Evolutionary conservation across 2,113 vertebrate species (phyloP).

Genomic region (Sylvietta virens): DNA sequence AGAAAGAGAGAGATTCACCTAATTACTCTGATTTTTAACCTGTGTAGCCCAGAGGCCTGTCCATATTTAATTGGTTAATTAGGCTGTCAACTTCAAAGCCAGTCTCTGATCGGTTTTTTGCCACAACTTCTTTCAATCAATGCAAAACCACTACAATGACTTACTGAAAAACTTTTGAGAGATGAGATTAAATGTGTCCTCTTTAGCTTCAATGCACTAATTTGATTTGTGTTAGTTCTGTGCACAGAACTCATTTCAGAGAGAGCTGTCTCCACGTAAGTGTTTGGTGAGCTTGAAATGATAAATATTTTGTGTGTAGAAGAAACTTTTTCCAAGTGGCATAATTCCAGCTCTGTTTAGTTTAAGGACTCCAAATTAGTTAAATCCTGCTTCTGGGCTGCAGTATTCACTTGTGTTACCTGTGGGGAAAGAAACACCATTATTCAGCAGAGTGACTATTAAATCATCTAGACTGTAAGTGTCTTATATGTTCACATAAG

Average conservation of each 20-base stretch:
- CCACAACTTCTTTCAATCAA: too few species aligned
- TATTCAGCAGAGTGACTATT: not conserved
- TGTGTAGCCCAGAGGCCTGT: too few species aligned
- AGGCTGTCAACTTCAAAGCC: too few species aligned
- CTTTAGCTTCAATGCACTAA: slow-evolving; percentile 52
- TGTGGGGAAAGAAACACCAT: not conserved
- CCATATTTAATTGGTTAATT: too few species aligned
- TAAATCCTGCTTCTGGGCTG: not conserved
- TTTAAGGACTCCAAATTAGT: not conserved
- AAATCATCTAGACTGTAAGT: not conserved
- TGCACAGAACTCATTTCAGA: not conserved
- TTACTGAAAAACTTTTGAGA: not conserved
- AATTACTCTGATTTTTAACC: too few species aligned
- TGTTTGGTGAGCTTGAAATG: slow-evolving; percentile 8
- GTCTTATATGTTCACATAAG: slow-evolving; percentile 11
- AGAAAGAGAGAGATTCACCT: too few species aligned
- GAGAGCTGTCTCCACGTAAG: not conserved
- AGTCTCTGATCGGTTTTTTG: too few species aligned
- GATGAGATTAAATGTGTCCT: slow-evolving; percentile 24
- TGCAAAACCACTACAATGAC: too few species aligned
- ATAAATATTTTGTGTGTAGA: slow-evolving; percentile 53
- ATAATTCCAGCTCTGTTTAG: not conserved
- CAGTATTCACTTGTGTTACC: not conserved
- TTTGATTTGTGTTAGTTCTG: slow-evolving; percentile 31
- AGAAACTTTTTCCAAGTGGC: slow-evolving; percentile 13